phyloP scores from a whole-genome alignment of 2,797 vertebrate genomes.

The Orestias chungarensis region DNA sequence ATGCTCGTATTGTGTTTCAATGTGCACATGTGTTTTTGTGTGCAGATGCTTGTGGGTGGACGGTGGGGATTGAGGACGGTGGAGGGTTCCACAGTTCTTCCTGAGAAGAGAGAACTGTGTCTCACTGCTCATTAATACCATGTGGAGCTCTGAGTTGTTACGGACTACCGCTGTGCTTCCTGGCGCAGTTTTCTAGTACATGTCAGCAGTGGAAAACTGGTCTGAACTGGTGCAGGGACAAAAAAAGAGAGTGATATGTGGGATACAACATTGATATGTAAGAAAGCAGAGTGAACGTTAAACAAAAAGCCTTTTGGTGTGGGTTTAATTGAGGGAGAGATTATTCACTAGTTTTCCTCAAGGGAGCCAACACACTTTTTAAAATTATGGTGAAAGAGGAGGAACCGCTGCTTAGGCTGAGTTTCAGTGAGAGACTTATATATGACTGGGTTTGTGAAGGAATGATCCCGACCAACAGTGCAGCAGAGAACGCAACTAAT shows the following conservation, averaged over 20 bases:
- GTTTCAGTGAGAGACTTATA: not conserved
- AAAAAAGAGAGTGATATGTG: not conserved
- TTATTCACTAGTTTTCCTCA: slow-evolving; percentile 5
- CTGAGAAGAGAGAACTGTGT: slow-evolving; percentile 50
- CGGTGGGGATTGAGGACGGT: slow-evolving; percentile 26
- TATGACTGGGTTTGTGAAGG: not conserved
- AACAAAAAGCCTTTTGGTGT: not conserved
- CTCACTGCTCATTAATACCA: slow-evolving; percentile 69
- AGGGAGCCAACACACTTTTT: not conserved
- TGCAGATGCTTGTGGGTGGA: slow-evolving; percentile 36
- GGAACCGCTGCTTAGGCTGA: not conserved
- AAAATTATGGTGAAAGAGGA: not conserved
- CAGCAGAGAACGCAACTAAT: not conserved
- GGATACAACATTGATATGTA: not conserved
- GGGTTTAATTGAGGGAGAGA: not conserved
- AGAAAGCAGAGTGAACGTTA: not conserved
- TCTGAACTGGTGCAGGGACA: slow-evolving; percentile 43
- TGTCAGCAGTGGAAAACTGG: slow-evolving; percentile 49
- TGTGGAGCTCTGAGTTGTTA: slow-evolving; percentile 50
- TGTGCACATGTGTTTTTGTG: slow-evolving; percentile 16
- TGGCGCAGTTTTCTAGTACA: slow-evolving; percentile 54
- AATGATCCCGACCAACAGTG: not conserved
- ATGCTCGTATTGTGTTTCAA: not conserved
- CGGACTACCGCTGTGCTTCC: slow-evolving; percentile 54
- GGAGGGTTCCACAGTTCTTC: slow-evolving; percentile 18